Conservation (phyloP, 2,113 vertebrate species). For the Carassius gibelio region DNA sequence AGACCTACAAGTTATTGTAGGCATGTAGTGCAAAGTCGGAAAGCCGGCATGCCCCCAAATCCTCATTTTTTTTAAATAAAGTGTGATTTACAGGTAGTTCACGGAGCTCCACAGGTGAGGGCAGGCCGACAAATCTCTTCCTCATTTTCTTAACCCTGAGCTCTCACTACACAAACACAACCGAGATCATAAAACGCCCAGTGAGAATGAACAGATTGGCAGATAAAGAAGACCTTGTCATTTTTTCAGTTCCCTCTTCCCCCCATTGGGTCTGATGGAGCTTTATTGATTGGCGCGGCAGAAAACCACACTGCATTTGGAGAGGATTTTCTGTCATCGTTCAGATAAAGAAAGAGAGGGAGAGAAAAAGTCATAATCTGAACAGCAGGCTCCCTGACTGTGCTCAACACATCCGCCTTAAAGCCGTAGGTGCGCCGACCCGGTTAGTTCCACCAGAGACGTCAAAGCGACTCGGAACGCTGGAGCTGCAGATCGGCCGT, state of each 20-base stretch:
- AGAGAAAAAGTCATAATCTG: constrained; percentile 61
- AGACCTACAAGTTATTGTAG: background rate
- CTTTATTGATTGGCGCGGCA: constrained; percentile 69
- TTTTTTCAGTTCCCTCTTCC: constrained; percentile 40
- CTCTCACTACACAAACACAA: constrained; percentile 45
- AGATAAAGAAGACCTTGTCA: constrained; percentile 54
- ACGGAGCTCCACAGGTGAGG: constrained; percentile 26
- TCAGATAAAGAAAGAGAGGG: constrained; percentile 57
- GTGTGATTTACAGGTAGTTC: constrained; percentile 31
- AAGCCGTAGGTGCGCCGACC: constrained; percentile 61
- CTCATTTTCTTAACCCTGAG: constrained; percentile 39
- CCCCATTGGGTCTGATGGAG: constrained; percentile 53
- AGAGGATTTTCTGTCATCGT: constrained; percentile 67
- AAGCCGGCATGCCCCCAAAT: constrained; percentile 4
- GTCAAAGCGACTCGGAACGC: constrained; percentile 59
- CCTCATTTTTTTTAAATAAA: background rate
- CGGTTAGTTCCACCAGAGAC: constrained; percentile 53
- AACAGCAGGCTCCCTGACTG: constrained; percentile 66
- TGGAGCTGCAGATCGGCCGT: constrained; percentile 61
- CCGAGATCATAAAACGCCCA: constrained; percentile 42
- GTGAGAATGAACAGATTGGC: constrained; percentile 39
- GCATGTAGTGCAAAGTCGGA: background rate
- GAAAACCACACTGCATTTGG: constrained; percentile 62
- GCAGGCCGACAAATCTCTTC: constrained; percentile 13
- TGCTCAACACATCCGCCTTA: constrained; percentile 69